Evolutionary conservation across 2,888 invertebrate genomes (phyloP), one percentile per base, ranked within the genome.

Genomic region (Spatulosminthurus flaviceps): DNA sequence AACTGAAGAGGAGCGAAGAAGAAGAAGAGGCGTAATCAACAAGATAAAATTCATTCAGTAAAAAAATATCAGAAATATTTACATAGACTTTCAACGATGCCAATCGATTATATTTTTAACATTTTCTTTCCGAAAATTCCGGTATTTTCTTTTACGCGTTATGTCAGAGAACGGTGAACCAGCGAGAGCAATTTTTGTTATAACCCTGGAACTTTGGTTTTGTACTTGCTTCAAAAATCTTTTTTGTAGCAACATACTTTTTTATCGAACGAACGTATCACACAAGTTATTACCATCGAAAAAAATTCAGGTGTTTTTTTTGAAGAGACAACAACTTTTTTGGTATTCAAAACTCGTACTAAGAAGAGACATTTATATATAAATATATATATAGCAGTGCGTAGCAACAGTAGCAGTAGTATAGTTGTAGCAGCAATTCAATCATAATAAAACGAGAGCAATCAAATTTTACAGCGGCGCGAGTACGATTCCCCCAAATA

Each of bases 401-500:
- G 51, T 51, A 51, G 51, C 51, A 51, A 51, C 51, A 51, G 41
- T 41, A 41, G 41, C 41, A 41, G 41, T 13, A 41, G 13, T 41
- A 41, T 9, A 9, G 13, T 41, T n/a, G n/a, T n/a, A n/a, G 34
- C 34, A 34, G 34, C 34, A 34, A 34, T 51, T 51, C 51, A 51
- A 51, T 51, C 51, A 51, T 51, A 51, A 51, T 51, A 51, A 51
- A 51, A 51, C 51, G 51, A 51, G n/a, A n/a, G 51, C 51, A 51
- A 51, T 51, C 51, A 51, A 51, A 51, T 51, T 13, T 41, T 51
- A 51, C 51, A 51, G 51, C 51, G 51, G 51, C 51, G 51, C 51
- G 51, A 19, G 51, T 51, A 51, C 51, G 51, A 51, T 51, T 51
- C 16, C 51, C 51, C 51, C 51, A 51, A 51, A 16, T 51, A 51